These are phyloP conservation scores for Cremastinae sp. DNA, from an alignment of 2,888 invertebrate genomes.

Conservation along the genomic window DNA sequence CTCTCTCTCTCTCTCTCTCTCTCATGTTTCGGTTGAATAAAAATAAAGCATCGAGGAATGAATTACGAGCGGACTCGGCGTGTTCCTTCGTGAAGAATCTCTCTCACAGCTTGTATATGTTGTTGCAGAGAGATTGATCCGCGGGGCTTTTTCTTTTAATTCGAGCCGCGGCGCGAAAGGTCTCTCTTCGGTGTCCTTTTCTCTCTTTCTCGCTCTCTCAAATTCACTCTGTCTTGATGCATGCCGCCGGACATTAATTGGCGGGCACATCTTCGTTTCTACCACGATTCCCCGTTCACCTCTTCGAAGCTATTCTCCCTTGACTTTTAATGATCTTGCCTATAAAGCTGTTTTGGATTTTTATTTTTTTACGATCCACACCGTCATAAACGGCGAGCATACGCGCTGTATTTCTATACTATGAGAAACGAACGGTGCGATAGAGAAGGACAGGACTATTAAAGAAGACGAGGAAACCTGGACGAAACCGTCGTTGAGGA, in stretches of 20 bases:
- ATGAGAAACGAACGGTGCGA: slow-evolving; percentile 18
- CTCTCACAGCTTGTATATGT: slow-evolving; percentile 29
- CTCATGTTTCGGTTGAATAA: slow-evolving; percentile 29
- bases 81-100: slow-evolving; percentile 26
- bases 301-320: slow-evolving; percentile 46
- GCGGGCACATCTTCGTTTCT: slow-evolving; percentile 71
- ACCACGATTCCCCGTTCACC: slow-evolving; percentile 45
- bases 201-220: slow-evolving; percentile 10
- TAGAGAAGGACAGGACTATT: no score
- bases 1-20: slow-evolving; percentile 1
- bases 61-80: slow-evolving; percentile 45
- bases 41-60: slow-evolving; percentile 43
- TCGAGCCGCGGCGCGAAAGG: slow-evolving; percentile 54
- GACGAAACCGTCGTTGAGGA: slow-evolving; percentile 34
- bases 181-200: slow-evolving; percentile 21
- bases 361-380: slow-evolving; percentile 72
- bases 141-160: slow-evolving; percentile 46
- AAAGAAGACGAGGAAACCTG: background rate
- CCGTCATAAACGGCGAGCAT: slow-evolving; percentile 66
- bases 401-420: slow-evolving; percentile 37
- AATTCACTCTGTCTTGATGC: slow-evolving; percentile 34
- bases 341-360: slow-evolving; percentile 77
- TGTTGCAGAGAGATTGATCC: slow-evolving; percentile 32
- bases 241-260: slow-evolving; percentile 72
- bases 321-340: slow-evolving; percentile 76